phyloP scores from a whole-genome alignment of 2,888 invertebrate species.

The Molanna angustata region DNA sequence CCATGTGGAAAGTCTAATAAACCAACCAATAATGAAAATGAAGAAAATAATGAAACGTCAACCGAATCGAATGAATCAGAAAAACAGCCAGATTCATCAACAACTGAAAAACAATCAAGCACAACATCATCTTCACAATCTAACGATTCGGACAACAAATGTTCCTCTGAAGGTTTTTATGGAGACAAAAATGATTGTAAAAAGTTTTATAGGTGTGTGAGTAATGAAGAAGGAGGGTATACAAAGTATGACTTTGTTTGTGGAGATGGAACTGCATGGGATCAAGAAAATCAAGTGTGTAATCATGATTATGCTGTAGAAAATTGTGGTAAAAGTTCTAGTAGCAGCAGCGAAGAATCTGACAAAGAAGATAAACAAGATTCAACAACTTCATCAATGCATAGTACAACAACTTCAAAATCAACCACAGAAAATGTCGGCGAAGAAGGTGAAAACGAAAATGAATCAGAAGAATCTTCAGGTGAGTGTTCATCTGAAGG shows the following conservation, averaged over 20 bases:
- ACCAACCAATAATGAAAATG: background rate
- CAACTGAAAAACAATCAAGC: constrained; percentile 10
- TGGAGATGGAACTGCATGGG: constrained; percentile 66
- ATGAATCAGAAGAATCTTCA: constrained; percentile 33
- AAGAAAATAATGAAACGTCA: background rate
- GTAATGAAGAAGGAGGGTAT: constrained; percentile 57
- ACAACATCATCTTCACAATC: constrained; percentile 8
- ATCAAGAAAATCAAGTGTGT: constrained; percentile 46
- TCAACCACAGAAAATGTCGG: constrained; percentile 25
- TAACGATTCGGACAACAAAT: constrained; percentile 10
- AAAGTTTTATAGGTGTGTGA: constrained; percentile 75
- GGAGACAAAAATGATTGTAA: constrained; percentile 66
- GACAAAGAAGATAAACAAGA: background rate
- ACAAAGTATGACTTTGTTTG: constrained; percentile 70
- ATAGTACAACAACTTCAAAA: no score
- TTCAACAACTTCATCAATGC: background rate
- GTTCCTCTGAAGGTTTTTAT: constrained; percentile 57
- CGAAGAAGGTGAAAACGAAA: constrained; percentile 10
- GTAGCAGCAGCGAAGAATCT: no score
- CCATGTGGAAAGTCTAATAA: constrained; percentile 1
- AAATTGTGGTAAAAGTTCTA: constrained; percentile 1
- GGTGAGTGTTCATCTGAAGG: constrained; percentile 47
- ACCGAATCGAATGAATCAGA: constrained; percentile 3
- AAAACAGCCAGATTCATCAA: background rate
- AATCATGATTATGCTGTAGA: constrained; percentile 45